Evolutionary conservation across 2,113 vertebrate species (phyloP).

Genomic region (Morone saxatilis): DNA sequence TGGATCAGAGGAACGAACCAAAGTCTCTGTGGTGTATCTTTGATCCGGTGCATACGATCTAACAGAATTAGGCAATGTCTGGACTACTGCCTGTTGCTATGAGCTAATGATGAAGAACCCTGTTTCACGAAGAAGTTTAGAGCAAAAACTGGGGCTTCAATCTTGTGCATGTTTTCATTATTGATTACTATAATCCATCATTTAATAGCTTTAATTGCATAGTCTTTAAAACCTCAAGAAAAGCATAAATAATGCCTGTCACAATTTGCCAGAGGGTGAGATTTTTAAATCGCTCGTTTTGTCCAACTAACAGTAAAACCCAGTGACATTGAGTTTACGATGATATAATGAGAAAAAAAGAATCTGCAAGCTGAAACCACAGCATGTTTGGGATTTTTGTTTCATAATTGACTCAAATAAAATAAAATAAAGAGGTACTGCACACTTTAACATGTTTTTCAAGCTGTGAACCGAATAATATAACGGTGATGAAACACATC

Average conservation of each 20-base stretch:
- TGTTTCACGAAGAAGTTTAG: constrained; percentile 10
- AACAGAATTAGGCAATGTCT: not conserved
- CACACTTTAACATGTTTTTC: no score
- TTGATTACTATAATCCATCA: constrained; percentile 5
- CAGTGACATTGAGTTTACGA: not conserved
- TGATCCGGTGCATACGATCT: constrained; percentile 13
- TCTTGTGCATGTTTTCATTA: constrained; percentile 21
- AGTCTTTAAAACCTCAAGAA: not conserved
- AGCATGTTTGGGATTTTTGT: not conserved
- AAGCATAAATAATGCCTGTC: not conserved
- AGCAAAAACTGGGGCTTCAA: constrained; percentile 9
- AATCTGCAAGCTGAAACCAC: not conserved
- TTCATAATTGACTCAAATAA: not conserved
- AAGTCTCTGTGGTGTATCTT: constrained; percentile 28
- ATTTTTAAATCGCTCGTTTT: not conserved
- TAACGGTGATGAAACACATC: no score
- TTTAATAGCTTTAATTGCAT: not conserved
- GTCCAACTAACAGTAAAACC: not conserved
- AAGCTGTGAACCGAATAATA: no score
- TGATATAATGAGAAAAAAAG: not conserved
- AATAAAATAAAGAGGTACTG: no score
- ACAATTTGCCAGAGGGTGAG: not conserved
- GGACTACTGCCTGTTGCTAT: not conserved
- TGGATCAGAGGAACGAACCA: constrained; percentile 47
- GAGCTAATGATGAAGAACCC: not conserved